Base-by-base conservation (phyloP, 2,797 vertebrate genomes). In the Podargus strigoides region DNA sequence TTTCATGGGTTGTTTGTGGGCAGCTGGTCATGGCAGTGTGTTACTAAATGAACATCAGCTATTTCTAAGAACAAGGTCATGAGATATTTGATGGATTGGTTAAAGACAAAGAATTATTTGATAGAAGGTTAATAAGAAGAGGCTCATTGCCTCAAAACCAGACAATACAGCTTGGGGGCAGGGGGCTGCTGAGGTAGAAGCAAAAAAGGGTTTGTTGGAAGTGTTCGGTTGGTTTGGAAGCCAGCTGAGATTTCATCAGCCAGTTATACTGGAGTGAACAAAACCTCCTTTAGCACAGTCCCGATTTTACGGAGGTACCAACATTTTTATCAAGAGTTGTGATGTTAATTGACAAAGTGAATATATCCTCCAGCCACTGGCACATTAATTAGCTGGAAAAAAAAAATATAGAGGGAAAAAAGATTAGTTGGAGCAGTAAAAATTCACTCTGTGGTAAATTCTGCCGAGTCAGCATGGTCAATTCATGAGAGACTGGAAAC, bases 361-460 rank as follows among this genome's bases (percentile, higher is more conserved):
- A 34, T 53, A 32, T 37, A 28, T 27, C 28, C 10, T 88, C 13
- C 59, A 80, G n/a, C 19, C 30, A 79, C 3, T 44, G 59, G 26
- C 81, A 53, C 10, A 14, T n/a, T 50, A 53, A 42, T 75, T 80
- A 83, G 19, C 8, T 67, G 49, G 53, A 8, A 23, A 55, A 16
- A 34, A 12, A 19, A 46, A 20, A 14, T 23, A 23, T 2, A 5
- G 6, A 4, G 5, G 2, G 2, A 3, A 3, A 10, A 20, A 26
- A 53, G 5, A n/a, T 60, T 34, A 39, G 22, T 30, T 52, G 41
- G 24, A 84, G 36, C 10, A 78, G 14, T 5, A 88, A 69, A 90
- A 80, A 81, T 36, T 53, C 27, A 42, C 19, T 80, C 12, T 81
- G 15, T 37, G 44, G 13, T 69, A 78, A 88, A 73, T 39, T 76